Percentiles rank a stretch among this genome's conserved stretches.
Evolutionary conservation across 2,888 invertebrate species (phyloP).

Genomic region (Nymphalis c-album): DNA sequence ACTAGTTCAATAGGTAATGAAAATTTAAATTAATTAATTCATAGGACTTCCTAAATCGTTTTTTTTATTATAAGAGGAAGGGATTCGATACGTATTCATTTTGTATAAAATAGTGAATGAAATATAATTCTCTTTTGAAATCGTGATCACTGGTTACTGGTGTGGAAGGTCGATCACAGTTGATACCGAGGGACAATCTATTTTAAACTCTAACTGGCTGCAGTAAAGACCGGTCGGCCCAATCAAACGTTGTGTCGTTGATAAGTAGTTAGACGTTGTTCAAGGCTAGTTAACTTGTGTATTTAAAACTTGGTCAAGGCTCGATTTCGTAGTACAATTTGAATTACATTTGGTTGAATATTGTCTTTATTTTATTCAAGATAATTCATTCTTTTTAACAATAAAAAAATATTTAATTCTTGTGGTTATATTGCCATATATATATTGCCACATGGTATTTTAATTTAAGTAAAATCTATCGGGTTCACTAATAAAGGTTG

Average conservation of each 20-base stretch:
- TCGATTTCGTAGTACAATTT: constrained; percentile 38
- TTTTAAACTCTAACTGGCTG: constrained; percentile 36
- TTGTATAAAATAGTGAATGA: too few species aligned
- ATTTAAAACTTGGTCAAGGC: constrained; percentile 67
- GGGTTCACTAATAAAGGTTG: too few species aligned
- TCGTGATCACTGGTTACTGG: constrained; percentile 22
- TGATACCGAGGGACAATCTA: constrained; percentile 17
- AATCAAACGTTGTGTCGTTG: constrained; percentile 34
- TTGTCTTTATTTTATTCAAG: constrained; percentile 12
- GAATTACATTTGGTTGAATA: constrained; percentile 26
- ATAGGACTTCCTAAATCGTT: too few species aligned
- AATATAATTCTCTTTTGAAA: constrained; percentile 16
- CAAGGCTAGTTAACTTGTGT: constrained; percentile 57
- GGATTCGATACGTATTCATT: too few species aligned
- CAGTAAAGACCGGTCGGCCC: constrained; percentile 22
- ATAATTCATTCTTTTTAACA: too few species aligned
- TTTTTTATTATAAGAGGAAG: too few species aligned
- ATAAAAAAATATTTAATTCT: too few species aligned
- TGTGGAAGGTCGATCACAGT: constrained; percentile 28
- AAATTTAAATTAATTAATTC: too few species aligned
- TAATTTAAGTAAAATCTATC: too few species aligned
- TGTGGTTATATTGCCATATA: too few species aligned
- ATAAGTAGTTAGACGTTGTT: constrained; percentile 56
- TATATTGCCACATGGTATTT: too few species aligned
- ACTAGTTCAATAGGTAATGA: too few species aligned